Evolutionary conservation across 2,113 vertebrate species (phyloP).

Genomic region (Platysternon megacephalum): DNA sequence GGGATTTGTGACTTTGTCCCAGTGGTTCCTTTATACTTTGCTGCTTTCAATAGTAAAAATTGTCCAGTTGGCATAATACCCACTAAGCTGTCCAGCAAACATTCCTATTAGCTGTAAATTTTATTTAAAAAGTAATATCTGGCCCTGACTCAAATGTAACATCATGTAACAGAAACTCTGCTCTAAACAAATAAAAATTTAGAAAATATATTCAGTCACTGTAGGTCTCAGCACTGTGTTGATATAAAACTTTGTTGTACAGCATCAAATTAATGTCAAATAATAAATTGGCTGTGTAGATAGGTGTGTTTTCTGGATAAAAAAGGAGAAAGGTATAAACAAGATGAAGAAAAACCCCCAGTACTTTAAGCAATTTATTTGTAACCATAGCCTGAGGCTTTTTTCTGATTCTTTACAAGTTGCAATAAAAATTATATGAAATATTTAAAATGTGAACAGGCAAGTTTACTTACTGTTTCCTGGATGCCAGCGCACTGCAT

Average conservation of each 20-base stretch:
- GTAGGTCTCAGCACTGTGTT: neutral
- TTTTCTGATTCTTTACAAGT: neutral
- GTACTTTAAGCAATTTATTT: neutral
- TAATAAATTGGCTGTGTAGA: neutral
- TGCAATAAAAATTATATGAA: neutral
- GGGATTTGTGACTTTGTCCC: neutral
- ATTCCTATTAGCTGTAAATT: neutral
- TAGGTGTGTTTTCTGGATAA: neutral
- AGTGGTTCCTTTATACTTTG: neutral
- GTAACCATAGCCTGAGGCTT: neutral
- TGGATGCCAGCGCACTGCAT: constrained; percentile 88
- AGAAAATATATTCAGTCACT: neutral
- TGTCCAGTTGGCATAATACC: neutral
- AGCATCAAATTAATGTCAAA: neutral
- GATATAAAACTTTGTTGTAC: no score
- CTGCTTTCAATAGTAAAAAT: neutral
- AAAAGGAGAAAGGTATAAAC: neutral
- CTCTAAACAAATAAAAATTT: neutral
- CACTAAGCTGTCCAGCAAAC: neutral
- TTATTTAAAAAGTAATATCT: neutral
- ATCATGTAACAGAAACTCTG: neutral
- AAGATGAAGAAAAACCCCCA: neutral
- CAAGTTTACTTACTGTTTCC: constrained; percentile 82
- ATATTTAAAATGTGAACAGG: neutral
- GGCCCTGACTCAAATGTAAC: neutral